These are phyloP conservation scores for Megalops cyprinoides DNA, from an alignment of 2,797 vertebrate species.

Conservation along the genomic window DNA sequence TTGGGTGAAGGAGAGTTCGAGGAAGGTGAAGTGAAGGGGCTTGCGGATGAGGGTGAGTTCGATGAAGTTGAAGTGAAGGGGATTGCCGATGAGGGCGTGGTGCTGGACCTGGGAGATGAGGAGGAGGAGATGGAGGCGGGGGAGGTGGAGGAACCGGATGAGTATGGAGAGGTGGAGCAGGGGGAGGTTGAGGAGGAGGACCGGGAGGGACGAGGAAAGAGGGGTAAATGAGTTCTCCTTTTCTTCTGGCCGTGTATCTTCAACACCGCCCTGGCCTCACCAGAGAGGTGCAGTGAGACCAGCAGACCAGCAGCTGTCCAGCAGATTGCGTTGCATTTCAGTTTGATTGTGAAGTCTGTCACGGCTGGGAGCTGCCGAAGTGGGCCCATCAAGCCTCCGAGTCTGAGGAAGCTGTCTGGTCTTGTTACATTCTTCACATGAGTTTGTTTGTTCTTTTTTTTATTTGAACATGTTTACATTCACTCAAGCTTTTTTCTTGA, in stretches of 20 bases:
- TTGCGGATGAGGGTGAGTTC: not conserved
- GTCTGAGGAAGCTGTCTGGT: not conserved
- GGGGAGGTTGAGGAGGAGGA: slow-evolving; percentile 63
- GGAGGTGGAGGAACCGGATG: slow-evolving; percentile 17
- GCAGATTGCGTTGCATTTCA: not conserved
- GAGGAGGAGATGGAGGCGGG: not conserved
- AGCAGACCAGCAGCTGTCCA: not conserved
- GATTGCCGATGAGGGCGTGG: not conserved
- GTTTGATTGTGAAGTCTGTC: not conserved
- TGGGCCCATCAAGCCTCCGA: slow-evolving; percentile 8
- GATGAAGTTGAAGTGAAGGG: not conserved
- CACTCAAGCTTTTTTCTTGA: slow-evolving; percentile 11
- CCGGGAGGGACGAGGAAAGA: slow-evolving; percentile 49
- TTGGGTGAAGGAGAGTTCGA: not conserved
- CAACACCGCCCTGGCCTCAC: slow-evolving; percentile 26
- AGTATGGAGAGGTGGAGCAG: slow-evolving; percentile 61
- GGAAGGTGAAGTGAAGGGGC: not conserved
- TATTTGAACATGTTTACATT: slow-evolving; percentile 28
- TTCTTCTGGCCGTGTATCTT: not conserved
- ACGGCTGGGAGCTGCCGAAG: not conserved
- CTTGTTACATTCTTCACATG: not conserved
- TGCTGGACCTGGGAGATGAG: not conserved
- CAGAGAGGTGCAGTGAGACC: not conserved
- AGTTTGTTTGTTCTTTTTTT: slow-evolving; percentile 1
- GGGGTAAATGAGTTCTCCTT: slow-evolving; percentile 4